Percentiles rank a stretch among this genome's conserved stretches.
Evolutionary conservation across 1,140 invertebrate species (phyloP).

Genomic region (Bicyclus anynana): DNA sequence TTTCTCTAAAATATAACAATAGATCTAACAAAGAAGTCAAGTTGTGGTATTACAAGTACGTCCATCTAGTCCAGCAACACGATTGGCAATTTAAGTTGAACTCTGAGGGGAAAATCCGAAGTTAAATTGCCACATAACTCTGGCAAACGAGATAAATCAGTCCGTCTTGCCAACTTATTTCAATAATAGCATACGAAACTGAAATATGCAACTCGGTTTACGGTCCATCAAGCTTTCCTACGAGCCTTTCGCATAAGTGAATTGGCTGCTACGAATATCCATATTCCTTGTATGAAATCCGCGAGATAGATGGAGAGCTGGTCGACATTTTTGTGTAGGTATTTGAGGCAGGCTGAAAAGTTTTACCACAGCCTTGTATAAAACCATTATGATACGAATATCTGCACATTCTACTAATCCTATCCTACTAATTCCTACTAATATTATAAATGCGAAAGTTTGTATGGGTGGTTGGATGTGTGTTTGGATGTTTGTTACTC

Average conservation of each 20-base stretch:
- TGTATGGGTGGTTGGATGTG: too few species aligned
- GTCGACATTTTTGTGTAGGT: too few species aligned
- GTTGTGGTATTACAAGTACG: too few species aligned
- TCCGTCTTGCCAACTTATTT: conserved; percentile 15
- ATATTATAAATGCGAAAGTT: too few species aligned
- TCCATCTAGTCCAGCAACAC: neutral
- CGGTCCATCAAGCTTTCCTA: conserved; percentile 32
- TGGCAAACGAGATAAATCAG: conserved; percentile 10
- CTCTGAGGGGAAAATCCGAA: neutral
- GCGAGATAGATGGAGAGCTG: too few species aligned
- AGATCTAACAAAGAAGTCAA: too few species aligned
- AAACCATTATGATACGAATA: too few species aligned
- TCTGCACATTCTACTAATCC: too few species aligned
- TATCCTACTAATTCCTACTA: too few species aligned
- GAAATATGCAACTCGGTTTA: conserved; percentile 39
- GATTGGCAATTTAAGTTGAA: conserved; percentile 2
- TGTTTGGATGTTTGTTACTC: too few species aligned
- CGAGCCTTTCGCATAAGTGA: conserved; percentile 51
- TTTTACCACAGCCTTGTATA: too few species aligned
- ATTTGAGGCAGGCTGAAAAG: too few species aligned
- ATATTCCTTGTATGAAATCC: conserved; percentile 61
- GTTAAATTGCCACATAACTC: conserved; percentile 9
- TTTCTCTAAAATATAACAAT: neutral
- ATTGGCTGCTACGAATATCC: conserved; percentile 50
- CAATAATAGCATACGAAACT: conserved; percentile 22